A percentile compares a stretch with the other conserved stretches of the same genome.
Evolutionary conservation across 1,140 invertebrate genomes (phyloP).

Genomic region (Oncopeltus fasciatus): DNA sequence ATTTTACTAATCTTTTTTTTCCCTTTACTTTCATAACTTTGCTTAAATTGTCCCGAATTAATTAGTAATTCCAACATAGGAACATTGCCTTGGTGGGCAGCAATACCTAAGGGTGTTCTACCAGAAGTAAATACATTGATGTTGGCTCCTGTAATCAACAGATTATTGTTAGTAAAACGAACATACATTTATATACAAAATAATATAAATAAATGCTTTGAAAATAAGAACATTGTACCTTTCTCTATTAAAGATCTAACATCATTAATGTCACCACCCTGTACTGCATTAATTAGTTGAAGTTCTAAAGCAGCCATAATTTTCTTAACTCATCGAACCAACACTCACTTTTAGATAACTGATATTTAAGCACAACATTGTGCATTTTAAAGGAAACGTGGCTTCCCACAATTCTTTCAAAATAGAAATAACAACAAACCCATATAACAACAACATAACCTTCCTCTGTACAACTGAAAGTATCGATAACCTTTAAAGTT

Average conservation of each 20-base stretch:
- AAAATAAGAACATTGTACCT: slow-evolving; percentile 4
- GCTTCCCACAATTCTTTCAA: too few species aligned
- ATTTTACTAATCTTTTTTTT: not conserved
- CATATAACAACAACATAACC: too few species aligned
- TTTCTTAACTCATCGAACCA: too few species aligned
- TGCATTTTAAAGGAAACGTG: too few species aligned
- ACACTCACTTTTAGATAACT: too few species aligned
- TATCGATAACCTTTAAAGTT: too few species aligned
- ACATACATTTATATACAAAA: not conserved
- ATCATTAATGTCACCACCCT: not conserved
- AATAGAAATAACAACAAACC: too few species aligned
- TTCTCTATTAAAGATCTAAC: slow-evolving; percentile 3
- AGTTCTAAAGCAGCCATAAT: slow-evolving; percentile 3
- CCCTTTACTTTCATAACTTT: not conserved
- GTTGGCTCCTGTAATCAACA: slow-evolving; percentile 2
- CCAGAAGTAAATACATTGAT: slow-evolving; percentile 9
- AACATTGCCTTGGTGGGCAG: slow-evolving; percentile 8
- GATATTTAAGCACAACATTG: too few species aligned
- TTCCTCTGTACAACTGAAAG: too few species aligned
- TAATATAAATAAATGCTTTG: not conserved
- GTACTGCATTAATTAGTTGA: not conserved
- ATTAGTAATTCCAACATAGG: slow-evolving; percentile 7
- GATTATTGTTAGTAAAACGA: not conserved
- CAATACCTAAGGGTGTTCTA: not conserved
- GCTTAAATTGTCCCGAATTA: not conserved